Percentiles rank a stretch among this genome's conserved stretches.
phyloP scores from a whole-genome alignment of 2,888 invertebrate genomes.

The Acleris emargana region DNA sequence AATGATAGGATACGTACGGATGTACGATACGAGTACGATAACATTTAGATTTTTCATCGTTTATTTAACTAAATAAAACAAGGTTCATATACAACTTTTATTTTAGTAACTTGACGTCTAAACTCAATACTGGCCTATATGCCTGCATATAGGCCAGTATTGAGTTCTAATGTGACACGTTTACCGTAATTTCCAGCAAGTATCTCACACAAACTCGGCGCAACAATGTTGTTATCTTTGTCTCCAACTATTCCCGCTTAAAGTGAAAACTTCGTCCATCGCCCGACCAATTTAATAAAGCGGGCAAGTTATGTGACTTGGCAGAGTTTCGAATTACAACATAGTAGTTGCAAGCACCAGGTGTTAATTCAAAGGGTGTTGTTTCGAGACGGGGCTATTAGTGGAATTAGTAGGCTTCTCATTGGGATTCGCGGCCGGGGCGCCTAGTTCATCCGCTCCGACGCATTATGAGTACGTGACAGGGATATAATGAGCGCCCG shows the following conservation, averaged over 20 bases:
- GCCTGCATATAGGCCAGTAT: neutral
- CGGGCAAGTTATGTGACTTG: constrained; percentile 34
- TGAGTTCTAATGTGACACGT: constrained; percentile 26
- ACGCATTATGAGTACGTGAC: constrained; percentile 63
- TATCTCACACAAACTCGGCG: constrained; percentile 22
- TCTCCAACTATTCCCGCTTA: constrained; percentile 36
- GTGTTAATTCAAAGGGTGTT: constrained; percentile 43
- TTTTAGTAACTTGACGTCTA: too few relatives aligned
- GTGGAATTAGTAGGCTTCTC: constrained; percentile 42
- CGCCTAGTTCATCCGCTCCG: constrained; percentile 55
- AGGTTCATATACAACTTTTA: too few relatives aligned
- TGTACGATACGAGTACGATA: too few relatives aligned
- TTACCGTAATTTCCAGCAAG: constrained; percentile 29
- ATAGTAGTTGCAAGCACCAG: constrained; percentile 36
- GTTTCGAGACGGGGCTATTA: constrained; percentile 43
- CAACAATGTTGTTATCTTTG: constrained; percentile 36
- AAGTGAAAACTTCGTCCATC: constrained; percentile 36
- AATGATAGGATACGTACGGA: too few relatives aligned
- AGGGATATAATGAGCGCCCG: constrained; percentile 49
- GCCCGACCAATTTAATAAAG: constrained; percentile 39
- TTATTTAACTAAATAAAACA: too few relatives aligned
- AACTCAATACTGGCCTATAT: too few relatives aligned
- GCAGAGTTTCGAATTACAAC: constrained; percentile 31
- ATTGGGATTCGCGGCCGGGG: constrained; percentile 49
- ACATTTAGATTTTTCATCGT: too few relatives aligned